Evolutionary conservation across 2,888 invertebrate genomes (phyloP).

Genomic region (Pterobdella sp.): DNA sequence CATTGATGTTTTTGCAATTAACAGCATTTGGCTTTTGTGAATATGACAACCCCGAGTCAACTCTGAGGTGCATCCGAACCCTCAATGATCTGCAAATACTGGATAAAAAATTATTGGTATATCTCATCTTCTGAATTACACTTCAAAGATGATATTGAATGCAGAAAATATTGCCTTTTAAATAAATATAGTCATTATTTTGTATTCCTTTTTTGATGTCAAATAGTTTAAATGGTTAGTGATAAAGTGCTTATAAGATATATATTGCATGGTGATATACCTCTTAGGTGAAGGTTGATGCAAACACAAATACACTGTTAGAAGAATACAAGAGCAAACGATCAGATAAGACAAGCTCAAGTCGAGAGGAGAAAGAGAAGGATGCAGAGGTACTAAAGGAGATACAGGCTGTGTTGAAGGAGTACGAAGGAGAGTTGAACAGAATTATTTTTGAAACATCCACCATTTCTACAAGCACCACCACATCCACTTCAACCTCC

Average conservation of each 20-base stretch:
- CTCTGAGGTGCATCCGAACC: conserved; percentile 77
- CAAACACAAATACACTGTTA: conserved; percentile 86
- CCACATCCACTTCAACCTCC: not conserved
- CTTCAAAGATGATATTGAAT: no score
- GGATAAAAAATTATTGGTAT: conserved; percentile 85
- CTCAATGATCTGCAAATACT: conserved; percentile 85
- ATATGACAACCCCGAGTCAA: conserved; percentile 88
- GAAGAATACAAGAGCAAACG: conserved; percentile 71
- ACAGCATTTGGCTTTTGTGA: conserved; percentile 93
- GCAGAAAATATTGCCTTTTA: no score
- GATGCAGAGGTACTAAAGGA: conserved; percentile 39
- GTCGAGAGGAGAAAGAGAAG: conserved; percentile 17
- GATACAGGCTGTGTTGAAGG: conserved; percentile 35
- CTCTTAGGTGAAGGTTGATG: conserved; percentile 72
- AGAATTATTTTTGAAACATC: conserved; percentile 41
- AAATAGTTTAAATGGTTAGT: no score
- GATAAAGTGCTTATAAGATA: no score
- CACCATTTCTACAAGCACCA: not conserved
- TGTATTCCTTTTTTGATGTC: no score
- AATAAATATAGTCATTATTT: no score
- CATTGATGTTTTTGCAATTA: conserved; percentile 24
- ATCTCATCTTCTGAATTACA: no score
- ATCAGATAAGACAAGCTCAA: conserved; percentile 7
- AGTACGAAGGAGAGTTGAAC: conserved; percentile 57
- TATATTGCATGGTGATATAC: no score